These are phyloP conservation scores for Aulostomus chinensis DNA, from an alignment of 2,797 vertebrate genomes.

Conservation along the genomic window DNA sequence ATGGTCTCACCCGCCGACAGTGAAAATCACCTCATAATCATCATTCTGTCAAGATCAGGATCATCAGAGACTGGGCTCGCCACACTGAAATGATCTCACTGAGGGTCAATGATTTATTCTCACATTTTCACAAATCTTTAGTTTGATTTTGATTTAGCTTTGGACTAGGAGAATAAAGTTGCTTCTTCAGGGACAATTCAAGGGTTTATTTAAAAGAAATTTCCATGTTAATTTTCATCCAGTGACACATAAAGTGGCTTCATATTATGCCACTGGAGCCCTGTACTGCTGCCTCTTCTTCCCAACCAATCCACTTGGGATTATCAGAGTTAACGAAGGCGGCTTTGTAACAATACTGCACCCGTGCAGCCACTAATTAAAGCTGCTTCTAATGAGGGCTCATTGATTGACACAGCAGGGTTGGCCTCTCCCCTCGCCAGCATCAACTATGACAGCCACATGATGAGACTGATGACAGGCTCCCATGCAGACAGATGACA, in stretches of 20 bases:
- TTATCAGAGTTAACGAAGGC: slow-evolving; percentile 77
- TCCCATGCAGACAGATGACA: slow-evolving; percentile 78
- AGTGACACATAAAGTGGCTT: slow-evolving; percentile 13
- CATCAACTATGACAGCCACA: slow-evolving; percentile 83
- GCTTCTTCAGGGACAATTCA: slow-evolving; percentile 7
- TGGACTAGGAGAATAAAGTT: neutral
- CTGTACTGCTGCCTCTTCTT: slow-evolving; percentile 27
- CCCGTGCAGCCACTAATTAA: slow-evolving; percentile 80
- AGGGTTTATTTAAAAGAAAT: neutral
- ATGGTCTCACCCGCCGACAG: slow-evolving; percentile 80
- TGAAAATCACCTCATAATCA: slow-evolving; percentile 85
- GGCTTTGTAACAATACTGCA: slow-evolving; percentile 58
- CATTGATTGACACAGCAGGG: slow-evolving; percentile 81
- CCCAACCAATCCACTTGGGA: slow-evolving; percentile 67
- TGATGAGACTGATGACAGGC: slow-evolving; percentile 82
- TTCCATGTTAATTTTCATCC: slow-evolving; percentile 8
- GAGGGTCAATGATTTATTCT: slow-evolving; percentile 22
- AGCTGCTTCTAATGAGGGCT: slow-evolving; percentile 80
- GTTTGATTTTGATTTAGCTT: neutral
- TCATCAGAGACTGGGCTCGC: slow-evolving; percentile 50
- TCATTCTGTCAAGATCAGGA: slow-evolving; percentile 77
- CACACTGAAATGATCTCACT: slow-evolving; percentile 24
- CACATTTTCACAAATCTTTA: slow-evolving; percentile 11
- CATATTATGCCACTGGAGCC: slow-evolving; percentile 20
- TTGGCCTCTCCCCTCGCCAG: slow-evolving; percentile 80